Percentiles rank a stretch among this genome's conserved stretches.
phyloP scores from a whole-genome alignment of 1,140 invertebrate species.

The Trinorchestia longiramus region DNA sequence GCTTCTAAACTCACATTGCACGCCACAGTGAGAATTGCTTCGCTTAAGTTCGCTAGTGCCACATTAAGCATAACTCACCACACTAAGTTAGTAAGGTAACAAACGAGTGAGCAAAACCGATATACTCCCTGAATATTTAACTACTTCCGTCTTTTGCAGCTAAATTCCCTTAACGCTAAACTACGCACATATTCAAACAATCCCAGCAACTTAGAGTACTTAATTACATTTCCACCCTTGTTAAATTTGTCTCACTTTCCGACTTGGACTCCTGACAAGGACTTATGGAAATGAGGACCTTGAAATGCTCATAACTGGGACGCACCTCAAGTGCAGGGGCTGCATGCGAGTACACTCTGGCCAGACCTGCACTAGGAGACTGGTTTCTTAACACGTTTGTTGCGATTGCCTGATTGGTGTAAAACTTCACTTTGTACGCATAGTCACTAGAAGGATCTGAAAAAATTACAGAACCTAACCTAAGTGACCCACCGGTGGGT shows the following conservation, averaged over 20 bases:
- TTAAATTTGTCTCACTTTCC: background rate
- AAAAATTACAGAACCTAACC: too few species aligned
- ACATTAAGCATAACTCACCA: background rate
- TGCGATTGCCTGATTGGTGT: too few species aligned
- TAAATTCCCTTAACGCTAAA: background rate
- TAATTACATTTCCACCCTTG: background rate
- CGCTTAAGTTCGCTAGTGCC: too few species aligned
- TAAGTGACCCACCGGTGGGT: too few species aligned
- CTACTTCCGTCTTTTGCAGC: background rate
- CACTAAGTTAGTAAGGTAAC: background rate
- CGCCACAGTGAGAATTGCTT: too few species aligned
- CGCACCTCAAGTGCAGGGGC: background rate
- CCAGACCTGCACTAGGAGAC: too few species aligned
- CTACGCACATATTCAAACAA: background rate
- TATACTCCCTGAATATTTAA: background rate
- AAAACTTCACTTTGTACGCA: too few species aligned
- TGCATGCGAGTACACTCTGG: background rate
- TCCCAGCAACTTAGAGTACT: background rate
- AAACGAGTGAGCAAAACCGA: background rate
- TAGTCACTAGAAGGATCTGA: too few species aligned
- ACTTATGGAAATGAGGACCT: slow-evolving; percentile 7
- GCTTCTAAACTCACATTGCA: too few species aligned
- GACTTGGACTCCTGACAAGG: background rate
- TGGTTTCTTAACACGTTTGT: too few species aligned
- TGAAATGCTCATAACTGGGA: background rate